phyloP scores from a whole-genome alignment of 1,140 invertebrate genomes.

The Meloidogyne chitwoodi region DNA sequence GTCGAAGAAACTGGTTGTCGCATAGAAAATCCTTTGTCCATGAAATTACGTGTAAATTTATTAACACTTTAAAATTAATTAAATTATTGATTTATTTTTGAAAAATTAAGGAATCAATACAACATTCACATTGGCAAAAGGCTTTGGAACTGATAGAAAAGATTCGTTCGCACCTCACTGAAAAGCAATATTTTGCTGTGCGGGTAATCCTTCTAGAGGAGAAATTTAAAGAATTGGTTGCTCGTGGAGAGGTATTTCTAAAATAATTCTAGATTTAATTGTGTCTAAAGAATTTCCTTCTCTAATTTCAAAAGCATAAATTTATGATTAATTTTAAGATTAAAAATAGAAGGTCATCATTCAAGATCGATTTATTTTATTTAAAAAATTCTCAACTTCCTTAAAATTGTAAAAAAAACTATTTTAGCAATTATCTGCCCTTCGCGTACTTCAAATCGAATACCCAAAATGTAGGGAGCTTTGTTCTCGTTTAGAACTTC shows the following conservation, averaged over 20 bases:
- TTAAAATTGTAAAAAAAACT: neutral
- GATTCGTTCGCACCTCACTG: conserved; percentile 17
- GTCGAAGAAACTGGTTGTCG: conserved; percentile 49
- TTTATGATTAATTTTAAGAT: too few relatives aligned
- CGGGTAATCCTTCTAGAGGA: conserved; percentile 45
- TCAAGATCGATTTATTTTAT: too few relatives aligned
- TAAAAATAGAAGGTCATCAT: too few relatives aligned
- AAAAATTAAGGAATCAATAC: conserved; percentile 1
- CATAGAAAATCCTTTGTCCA: conserved; percentile 36
- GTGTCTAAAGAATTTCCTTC: too few relatives aligned
- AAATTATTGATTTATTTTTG: neutral
- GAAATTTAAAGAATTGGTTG: conserved; percentile 33
- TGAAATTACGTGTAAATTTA: neutral
- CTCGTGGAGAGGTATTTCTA: conserved; percentile 27
- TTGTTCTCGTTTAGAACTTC: conserved; percentile 27
- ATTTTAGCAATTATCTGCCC: conserved; percentile 23
- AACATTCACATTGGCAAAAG: conserved; percentile 20
- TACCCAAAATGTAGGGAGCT: conserved; percentile 42
- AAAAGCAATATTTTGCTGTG: conserved; percentile 29
- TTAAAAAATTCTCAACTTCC: neutral
- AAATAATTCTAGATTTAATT: neutral
- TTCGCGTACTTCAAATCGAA: conserved; percentile 40
- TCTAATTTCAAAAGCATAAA: too few relatives aligned
- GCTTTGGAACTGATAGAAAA: conserved; percentile 41
- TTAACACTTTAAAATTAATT: neutral